These are phyloP conservation scores for Drosophila neocordata DNA, from an alignment of 1,140 invertebrate genomes.

Conservation along the genomic window DNA sequence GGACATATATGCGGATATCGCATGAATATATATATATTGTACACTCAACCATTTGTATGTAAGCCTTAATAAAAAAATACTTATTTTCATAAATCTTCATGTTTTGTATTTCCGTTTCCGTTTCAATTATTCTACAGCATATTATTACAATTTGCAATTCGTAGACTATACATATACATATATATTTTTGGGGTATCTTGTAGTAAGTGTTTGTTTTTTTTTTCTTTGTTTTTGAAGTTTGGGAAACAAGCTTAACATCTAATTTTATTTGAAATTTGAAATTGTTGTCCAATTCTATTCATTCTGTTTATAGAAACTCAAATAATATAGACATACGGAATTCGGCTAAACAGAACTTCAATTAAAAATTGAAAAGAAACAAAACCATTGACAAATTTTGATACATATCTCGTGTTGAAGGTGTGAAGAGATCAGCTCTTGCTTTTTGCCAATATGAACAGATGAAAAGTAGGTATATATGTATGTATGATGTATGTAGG, in stretches of 20 bases:
- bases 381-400: no score
- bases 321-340: not conserved
- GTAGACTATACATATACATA: constrained; percentile 41
- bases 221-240: no score
- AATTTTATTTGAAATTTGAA: not conserved
- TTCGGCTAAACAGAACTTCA: not conserved
- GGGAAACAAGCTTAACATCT: constrained; percentile 8
- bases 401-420: no score
- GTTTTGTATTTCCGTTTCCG: constrained; percentile 1
- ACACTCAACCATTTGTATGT: constrained; percentile 39
- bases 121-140: constrained; percentile 34
- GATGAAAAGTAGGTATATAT: no score
- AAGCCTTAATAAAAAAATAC: constrained; percentile 70
- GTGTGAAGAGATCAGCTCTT: no score
- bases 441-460: no score
- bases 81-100: constrained; percentile 35
- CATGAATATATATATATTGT: constrained; percentile 33
- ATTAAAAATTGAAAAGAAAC: no score
- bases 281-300: not conserved
- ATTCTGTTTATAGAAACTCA: no score
- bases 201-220: not conserved
- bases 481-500: no score
- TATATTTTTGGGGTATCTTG: constrained; percentile 35
- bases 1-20: constrained; percentile 18
- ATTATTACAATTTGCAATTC: constrained; percentile 58